Conservation (phyloP, 2,113 vertebrate genomes). For the Engystomops pustulosus region DNA sequence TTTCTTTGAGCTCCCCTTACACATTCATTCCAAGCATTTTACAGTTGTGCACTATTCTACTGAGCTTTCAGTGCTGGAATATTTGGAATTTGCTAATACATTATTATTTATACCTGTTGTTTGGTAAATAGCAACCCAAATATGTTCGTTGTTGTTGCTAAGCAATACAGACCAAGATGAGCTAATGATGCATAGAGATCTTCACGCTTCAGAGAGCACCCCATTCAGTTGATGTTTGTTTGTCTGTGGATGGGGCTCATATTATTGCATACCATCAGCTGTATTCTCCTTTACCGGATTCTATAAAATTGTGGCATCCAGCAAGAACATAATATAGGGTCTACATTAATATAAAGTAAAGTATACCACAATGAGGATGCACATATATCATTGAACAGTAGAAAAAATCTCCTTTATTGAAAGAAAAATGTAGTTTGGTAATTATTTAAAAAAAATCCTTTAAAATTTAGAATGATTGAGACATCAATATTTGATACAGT, state of each 20-base stretch:
- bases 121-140: not conserved
- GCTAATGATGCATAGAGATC: not conserved
- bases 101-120: not conserved
- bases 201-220: not conserved
- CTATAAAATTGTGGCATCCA: not conserved
- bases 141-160: not conserved
- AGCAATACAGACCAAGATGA: not conserved
- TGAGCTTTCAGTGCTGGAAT: not conserved
- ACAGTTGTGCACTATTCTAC: not conserved
- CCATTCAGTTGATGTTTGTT: not conserved
- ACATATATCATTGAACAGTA: too few species aligned
- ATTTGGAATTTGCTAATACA: not conserved
- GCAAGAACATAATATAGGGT: too few species aligned
- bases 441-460: too few species aligned
- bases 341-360: too few species aligned
- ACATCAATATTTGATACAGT: too few species aligned
- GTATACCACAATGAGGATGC: too few species aligned
- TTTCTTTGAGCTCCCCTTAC: not conserved
- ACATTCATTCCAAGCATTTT: not conserved
- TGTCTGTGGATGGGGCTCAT: not conserved
- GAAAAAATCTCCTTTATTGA: too few species aligned
- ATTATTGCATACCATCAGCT: not conserved
- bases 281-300: not conserved
- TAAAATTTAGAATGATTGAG: too few species aligned
- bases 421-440: too few species aligned